A percentile compares a stretch with the other conserved stretches of the same genome.
phyloP scores from a whole-genome alignment of 1,140 invertebrate genomes.

The Daktulosphaira vitifoliae region DNA sequence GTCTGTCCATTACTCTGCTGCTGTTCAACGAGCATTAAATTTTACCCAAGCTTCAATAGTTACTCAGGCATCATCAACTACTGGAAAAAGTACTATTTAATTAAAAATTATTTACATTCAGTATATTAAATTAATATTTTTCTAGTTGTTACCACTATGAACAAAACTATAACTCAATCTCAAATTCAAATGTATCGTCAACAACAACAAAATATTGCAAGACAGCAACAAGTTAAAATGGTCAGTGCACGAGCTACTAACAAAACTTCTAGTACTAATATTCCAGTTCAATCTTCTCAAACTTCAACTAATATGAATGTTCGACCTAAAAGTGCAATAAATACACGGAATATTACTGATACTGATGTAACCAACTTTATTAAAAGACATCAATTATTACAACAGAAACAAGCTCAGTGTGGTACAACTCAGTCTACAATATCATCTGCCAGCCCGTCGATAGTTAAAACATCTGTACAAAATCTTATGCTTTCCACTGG shows the following conservation, averaged over 20 bases:
- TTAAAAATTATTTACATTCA: constrained; percentile 24
- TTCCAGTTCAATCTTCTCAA: constrained; percentile 10
- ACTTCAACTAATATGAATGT: constrained; percentile 34
- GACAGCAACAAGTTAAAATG: constrained; percentile 45
- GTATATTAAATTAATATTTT: background rate
- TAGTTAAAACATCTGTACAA: constrained; percentile 44
- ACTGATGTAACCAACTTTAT: constrained; percentile 61
- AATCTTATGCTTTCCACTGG: constrained; percentile 34
- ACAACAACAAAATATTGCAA: constrained; percentile 43
- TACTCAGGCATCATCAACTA: constrained; percentile 17
- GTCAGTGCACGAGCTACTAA: constrained; percentile 43
- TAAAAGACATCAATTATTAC: constrained; percentile 55
- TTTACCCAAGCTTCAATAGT: constrained; percentile 20
- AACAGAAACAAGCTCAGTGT: constrained; percentile 46
- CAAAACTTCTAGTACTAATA: constrained; percentile 19
- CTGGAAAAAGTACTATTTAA: constrained; percentile 26
- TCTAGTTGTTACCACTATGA: constrained; percentile 42
- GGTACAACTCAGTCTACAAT: constrained; percentile 41
- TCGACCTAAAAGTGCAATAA: constrained; percentile 41
- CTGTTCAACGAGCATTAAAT: constrained; percentile 22
- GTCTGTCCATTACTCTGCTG: constrained; percentile 18
- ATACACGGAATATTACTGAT: constrained; percentile 53
- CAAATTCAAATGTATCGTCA: constrained; percentile 50
- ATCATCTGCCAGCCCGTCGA: constrained; percentile 41
- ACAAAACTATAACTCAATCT: constrained; percentile 48